These are phyloP conservation scores for Amazona ochrocephala DNA, from an alignment of 2,797 vertebrate genomes.

Conservation along the genomic window DNA sequence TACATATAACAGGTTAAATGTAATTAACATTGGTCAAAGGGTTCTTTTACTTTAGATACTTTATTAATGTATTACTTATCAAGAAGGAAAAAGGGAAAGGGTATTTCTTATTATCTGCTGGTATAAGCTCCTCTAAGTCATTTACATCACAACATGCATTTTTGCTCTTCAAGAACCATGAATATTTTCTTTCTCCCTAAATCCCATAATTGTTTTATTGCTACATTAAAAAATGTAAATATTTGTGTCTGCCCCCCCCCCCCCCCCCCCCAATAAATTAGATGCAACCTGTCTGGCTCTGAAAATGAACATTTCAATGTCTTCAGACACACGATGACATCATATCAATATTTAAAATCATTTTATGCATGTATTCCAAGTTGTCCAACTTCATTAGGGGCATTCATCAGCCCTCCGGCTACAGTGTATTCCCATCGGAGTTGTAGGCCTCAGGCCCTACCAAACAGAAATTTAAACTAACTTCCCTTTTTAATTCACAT, in stretches of 20 bases:
- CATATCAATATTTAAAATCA: constrained; percentile 98
- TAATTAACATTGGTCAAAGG: constrained; percentile 20
- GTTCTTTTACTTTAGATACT: constrained; percentile 8
- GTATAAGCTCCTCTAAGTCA: background rate
- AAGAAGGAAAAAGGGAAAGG: background rate
- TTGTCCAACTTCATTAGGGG: constrained; percentile 99
- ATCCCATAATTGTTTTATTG: constrained; percentile 76
- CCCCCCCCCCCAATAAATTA: constrained; percentile 80
- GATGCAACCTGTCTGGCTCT: constrained; percentile 84
- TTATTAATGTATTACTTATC: constrained; percentile 22
- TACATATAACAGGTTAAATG: background rate
- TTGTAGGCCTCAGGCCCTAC: constrained; percentile 84
- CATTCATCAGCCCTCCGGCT: constrained; percentile 92
- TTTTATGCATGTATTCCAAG: constrained; percentile 98
- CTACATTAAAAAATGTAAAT: constrained; percentile 84
- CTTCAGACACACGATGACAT: constrained; percentile 89
- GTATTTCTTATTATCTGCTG: constrained; percentile 34
- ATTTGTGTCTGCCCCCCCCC: constrained; percentile 76
- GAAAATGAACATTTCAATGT: constrained; percentile 96
- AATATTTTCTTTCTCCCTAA: constrained; percentile 34
- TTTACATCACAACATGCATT: background rate
- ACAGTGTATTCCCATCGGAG: constrained; percentile 85
- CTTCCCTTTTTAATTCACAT: constrained; percentile 82
- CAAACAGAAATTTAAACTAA: constrained; percentile 85
- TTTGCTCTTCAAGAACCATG: constrained; percentile 10